Percentiles rank a stretch among this genome's conserved stretches.
Evolutionary conservation across 2,888 invertebrate species (phyloP).

Genomic region (Latrodectus hesperus): DNA sequence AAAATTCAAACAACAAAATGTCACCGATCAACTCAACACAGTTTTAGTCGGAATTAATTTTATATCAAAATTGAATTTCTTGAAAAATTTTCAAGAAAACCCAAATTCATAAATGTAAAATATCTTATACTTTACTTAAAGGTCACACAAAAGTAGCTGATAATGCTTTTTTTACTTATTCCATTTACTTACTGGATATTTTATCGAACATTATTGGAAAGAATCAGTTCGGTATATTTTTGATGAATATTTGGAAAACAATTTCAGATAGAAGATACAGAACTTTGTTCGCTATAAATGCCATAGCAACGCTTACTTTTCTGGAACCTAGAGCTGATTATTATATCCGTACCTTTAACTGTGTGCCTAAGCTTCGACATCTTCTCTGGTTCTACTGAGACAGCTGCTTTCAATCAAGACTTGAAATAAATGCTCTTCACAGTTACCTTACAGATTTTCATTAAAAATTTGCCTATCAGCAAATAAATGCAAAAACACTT

Average conservation of each 20-base stretch:
- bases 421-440: constrained; percentile 63
- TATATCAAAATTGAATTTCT: constrained; percentile 86
- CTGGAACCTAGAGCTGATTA: constrained; percentile 74
- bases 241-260: constrained; percentile 74
- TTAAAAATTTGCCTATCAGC: constrained; percentile 28
- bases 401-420: constrained; percentile 59
- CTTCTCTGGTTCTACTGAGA: constrained; percentile 65
- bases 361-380: constrained; percentile 71
- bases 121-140: constrained; percentile 82
- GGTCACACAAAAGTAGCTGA: constrained; percentile 81
- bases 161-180: constrained; percentile 71
- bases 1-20: constrained; percentile 17
- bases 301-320: constrained; percentile 75
- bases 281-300: constrained; percentile 74
- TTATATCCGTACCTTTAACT: constrained; percentile 74
- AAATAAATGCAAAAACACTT: too few species aligned
- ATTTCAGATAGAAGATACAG: constrained; percentile 73
- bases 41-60: constrained; percentile 89
- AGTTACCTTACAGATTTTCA: constrained; percentile 61
- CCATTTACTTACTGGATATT: constrained; percentile 66
- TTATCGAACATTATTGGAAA: constrained; percentile 70
- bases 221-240: constrained; percentile 63
- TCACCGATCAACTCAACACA: constrained; percentile 78
- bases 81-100: constrained; percentile 84
- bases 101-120: constrained; percentile 79